These are phyloP conservation scores for Harpagoxenus sublaevis DNA, from an alignment of 2,888 invertebrate species.

Conservation along the genomic window DNA sequence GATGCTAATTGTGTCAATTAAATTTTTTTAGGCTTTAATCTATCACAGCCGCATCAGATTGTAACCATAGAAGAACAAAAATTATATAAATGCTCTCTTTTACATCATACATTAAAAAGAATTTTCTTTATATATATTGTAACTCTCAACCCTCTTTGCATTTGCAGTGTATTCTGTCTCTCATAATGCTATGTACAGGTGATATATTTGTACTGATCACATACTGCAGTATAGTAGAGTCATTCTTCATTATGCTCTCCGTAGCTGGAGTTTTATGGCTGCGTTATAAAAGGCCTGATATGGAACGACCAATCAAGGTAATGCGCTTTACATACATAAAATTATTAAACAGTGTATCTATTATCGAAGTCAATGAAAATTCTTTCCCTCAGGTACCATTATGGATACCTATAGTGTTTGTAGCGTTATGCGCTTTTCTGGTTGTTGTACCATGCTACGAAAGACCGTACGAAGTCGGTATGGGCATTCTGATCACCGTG, in stretches of 20 bases:
- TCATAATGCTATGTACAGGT: constrained; percentile 94
- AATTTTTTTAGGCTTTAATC: background rate
- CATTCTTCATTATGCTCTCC: constrained; percentile 95
- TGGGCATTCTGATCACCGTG: constrained; percentile 93
- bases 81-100: background rate
- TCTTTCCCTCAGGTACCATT: constrained; percentile 88
- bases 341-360: background rate
- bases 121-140: background rate
- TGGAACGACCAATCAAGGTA: constrained; percentile 95
- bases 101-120: background rate
- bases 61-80: background rate
- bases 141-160: constrained; percentile 56
- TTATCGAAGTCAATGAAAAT: background rate
- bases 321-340: constrained; percentile 46
- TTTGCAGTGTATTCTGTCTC: constrained; percentile 92
- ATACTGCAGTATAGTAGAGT: constrained; percentile 97
- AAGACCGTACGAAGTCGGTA: constrained; percentile 92
- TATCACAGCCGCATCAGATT: background rate
- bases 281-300: constrained; percentile 92
- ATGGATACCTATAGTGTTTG: constrained; percentile 92
- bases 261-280: constrained; percentile 95
- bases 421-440: constrained; percentile 92
- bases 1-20: background rate
- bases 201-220: constrained; percentile 95
- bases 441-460: constrained; percentile 93